These are phyloP conservation scores for Heliconius congener DNA, from an alignment of 1,140 invertebrate genomes.

Conservation along the genomic window DNA sequence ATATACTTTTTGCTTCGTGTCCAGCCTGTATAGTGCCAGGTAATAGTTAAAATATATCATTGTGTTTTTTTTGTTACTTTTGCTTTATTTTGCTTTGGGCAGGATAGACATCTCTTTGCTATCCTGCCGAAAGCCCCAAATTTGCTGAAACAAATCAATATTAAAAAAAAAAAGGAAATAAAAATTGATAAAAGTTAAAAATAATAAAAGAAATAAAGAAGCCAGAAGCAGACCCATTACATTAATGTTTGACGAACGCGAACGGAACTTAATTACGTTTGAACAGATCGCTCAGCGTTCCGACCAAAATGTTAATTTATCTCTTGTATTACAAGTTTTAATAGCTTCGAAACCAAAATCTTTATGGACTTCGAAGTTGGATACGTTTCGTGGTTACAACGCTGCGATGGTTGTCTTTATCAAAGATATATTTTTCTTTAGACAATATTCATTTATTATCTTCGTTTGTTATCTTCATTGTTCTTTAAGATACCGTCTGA, in stretches of 20 bases:
- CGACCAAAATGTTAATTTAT: constrained; percentile 25
- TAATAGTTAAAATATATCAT: constrained; percentile 41
- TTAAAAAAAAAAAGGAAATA: background rate
- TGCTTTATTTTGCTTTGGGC: background rate
- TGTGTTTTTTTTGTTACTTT: background rate
- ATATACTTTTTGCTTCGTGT: constrained; percentile 90
- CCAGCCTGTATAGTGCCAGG: constrained; percentile 86
- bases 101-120: background rate
- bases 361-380: constrained; percentile 15
- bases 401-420: background rate
- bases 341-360: constrained; percentile 26
- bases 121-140: too few species aligned
- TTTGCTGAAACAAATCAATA: too few species aligned
- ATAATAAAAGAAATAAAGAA: constrained; percentile 1
- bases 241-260: constrained; percentile 20
- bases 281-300: constrained; percentile 17
- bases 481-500: too few species aligned
- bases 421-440: too few species aligned
- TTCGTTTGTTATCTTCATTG: too few species aligned
- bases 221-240: background rate
- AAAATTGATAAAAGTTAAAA: background rate
- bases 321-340: constrained; percentile 35
- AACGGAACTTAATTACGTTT: constrained; percentile 32
- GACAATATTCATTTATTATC: too few species aligned
- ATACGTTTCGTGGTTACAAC: background rate